Evolutionary conservation across 2,888 invertebrate species (phyloP).

Genomic region (Zhuqinia jingwanae): DNA sequence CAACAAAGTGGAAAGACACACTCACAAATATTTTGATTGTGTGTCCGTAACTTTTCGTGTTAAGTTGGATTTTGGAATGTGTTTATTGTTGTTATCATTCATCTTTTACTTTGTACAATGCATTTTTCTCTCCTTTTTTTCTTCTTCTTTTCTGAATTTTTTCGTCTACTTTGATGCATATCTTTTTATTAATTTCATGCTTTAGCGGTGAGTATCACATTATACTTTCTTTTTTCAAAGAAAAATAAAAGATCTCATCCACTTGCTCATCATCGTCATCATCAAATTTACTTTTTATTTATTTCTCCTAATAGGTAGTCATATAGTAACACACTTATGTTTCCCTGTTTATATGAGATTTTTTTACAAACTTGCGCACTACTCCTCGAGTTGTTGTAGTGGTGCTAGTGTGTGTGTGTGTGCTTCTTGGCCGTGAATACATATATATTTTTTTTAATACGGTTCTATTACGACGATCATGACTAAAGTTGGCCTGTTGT

Average conservation of each 20-base stretch:
- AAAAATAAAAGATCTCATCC: background rate
- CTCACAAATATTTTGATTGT: background rate
- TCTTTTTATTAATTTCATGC: background rate
- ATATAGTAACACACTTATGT: background rate
- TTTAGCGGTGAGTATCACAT: slow-evolving; percentile 7
- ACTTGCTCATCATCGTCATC: background rate
- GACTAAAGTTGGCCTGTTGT: background rate
- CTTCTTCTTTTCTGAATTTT: background rate
- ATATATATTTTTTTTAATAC: background rate
- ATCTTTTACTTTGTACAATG: background rate
- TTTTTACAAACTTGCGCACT: background rate
- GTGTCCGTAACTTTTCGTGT: background rate
- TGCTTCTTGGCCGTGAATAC: background rate
- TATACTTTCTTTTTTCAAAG: slow-evolving; percentile 7
- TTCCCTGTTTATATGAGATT: background rate
- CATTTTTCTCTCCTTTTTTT: background rate
- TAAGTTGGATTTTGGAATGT: too few relatives aligned
- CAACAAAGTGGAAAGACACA: background rate
- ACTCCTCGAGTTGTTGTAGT: background rate
- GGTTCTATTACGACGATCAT: too few relatives aligned
- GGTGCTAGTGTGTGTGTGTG: too few relatives aligned
- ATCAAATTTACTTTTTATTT: slow-evolving; percentile 29
- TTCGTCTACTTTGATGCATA: slow-evolving; percentile 1
- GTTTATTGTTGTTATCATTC: too few relatives aligned
- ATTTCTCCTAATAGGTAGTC: too few relatives aligned